phyloP scores from a whole-genome alignment of 1,140 invertebrate genomes.

The Cotesia vestalis region DNA sequence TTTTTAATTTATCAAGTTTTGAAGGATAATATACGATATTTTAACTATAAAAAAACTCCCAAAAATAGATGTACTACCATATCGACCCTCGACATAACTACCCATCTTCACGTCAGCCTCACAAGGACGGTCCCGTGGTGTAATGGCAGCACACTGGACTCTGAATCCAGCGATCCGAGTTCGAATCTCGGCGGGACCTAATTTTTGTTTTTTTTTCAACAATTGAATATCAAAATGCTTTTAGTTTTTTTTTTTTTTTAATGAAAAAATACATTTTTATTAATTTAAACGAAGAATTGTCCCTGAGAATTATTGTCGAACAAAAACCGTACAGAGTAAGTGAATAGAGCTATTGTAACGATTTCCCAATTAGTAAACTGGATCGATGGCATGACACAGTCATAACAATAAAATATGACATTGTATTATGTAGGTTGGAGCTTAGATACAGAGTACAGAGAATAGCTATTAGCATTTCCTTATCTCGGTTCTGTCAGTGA shows the following conservation, averaged over 20 bases:
- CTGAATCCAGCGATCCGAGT: conserved; percentile 75
- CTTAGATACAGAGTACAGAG: too few species aligned
- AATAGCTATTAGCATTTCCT: conserved; percentile 18
- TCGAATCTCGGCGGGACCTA: conserved; percentile 69
- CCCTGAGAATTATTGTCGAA: too few species aligned
- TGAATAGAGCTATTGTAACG: neutral
- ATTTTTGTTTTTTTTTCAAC: conserved; percentile 18
- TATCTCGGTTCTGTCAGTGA: conserved; percentile 17
- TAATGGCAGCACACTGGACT: conserved; percentile 74
- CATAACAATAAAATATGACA: too few species aligned
- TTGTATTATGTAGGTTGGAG: too few species aligned
- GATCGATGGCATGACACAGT: too few species aligned
- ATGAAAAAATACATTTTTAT: neutral
- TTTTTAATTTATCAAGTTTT: too few species aligned
- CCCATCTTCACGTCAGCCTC: conserved; percentile 64
- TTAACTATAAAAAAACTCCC: too few species aligned
- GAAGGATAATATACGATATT: too few species aligned
- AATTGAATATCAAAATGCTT: neutral
- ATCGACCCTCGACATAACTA: conserved; percentile 49
- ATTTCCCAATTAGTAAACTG: conserved; percentile 1
- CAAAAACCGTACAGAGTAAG: too few species aligned
- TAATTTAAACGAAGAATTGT: too few species aligned
- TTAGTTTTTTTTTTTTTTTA: conserved; percentile 37
- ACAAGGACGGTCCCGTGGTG: conserved; percentile 55
- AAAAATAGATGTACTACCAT: too few species aligned